A percentile compares a stretch with the other conserved stretches of the same genome.
Evolutionary conservation across 2,888 invertebrate genomes (phyloP).

Genomic region (Idaea dimidiata): DNA sequence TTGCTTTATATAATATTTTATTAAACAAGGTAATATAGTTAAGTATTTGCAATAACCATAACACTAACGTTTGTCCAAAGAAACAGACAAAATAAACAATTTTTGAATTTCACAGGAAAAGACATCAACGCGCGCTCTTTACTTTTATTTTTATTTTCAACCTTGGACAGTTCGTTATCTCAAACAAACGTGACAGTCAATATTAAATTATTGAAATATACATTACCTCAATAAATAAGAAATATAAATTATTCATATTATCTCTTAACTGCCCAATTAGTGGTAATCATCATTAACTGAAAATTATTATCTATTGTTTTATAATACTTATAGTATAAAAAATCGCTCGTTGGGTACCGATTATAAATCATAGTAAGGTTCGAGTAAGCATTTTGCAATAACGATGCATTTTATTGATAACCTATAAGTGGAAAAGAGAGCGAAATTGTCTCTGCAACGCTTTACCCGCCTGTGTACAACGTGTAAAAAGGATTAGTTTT

Average conservation of each 20-base stretch:
- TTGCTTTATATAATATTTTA: no score
- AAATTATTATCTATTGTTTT: neutral
- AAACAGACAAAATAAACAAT: neutral
- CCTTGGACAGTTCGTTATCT: neutral
- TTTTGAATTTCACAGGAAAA: slow-evolving; percentile 13
- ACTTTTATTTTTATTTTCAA: neutral
- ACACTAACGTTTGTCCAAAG: neutral
- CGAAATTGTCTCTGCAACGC: no score
- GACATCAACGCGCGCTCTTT: slow-evolving; percentile 20
- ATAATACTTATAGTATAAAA: neutral
- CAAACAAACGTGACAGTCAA: neutral
- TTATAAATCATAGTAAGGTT: no score
- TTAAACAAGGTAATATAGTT: no score
- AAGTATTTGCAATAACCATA: neutral
- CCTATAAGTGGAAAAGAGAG: no score
- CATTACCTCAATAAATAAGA: neutral
- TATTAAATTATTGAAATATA: neutral
- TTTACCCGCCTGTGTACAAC: no score
- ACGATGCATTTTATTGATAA: no score
- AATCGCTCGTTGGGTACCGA: no score
- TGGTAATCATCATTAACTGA: neutral
- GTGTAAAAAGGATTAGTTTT: no score
- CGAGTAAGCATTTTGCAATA: no score
- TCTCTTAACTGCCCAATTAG: neutral
- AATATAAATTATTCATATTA: neutral